phyloP scores from a whole-genome alignment of 2,888 invertebrate species.

The Lasioglossum zephyrum region DNA sequence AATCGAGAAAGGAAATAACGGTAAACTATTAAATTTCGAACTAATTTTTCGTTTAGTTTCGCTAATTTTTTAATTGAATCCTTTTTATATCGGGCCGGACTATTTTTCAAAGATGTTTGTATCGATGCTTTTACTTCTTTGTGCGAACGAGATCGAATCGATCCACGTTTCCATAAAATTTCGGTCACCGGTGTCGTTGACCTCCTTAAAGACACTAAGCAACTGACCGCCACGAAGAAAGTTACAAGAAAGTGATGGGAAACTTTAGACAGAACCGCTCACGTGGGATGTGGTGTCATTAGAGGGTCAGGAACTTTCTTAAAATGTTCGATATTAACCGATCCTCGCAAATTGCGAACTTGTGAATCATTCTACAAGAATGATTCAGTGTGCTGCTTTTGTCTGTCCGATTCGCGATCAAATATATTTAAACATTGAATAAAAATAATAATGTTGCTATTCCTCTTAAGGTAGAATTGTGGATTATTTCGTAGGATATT shows the following conservation, averaged over 20 bases:
- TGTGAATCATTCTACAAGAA: constrained; percentile 12
- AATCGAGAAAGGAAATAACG: background rate
- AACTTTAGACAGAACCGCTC: constrained; percentile 39
- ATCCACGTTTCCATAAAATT: constrained; percentile 24
- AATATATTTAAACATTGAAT: too few relatives aligned
- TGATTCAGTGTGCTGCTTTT: too few relatives aligned
- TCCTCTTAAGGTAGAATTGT: too few relatives aligned
- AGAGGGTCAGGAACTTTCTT: constrained; percentile 48
- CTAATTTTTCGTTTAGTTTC: background rate
- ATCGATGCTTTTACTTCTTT: background rate
- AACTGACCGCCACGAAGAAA: constrained; percentile 44
- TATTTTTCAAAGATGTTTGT: background rate
- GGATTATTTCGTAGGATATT: too few relatives aligned
- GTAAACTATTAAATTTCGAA: background rate
- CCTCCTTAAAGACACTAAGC: constrained; percentile 44
- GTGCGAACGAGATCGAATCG: background rate
- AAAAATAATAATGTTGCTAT: too few relatives aligned
- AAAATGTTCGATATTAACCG: constrained; percentile 36
- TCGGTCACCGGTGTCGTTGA: constrained; percentile 41
- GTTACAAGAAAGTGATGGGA: constrained; percentile 54
- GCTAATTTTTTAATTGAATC: background rate
- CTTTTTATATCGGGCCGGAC: background rate
- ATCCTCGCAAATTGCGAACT: constrained; percentile 22
- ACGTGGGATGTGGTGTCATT: constrained; percentile 36
- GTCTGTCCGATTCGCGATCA: background rate